Evolutionary conservation across 2,888 invertebrate genomes (phyloP).

Genomic region (Pherbina coryleti): DNA sequence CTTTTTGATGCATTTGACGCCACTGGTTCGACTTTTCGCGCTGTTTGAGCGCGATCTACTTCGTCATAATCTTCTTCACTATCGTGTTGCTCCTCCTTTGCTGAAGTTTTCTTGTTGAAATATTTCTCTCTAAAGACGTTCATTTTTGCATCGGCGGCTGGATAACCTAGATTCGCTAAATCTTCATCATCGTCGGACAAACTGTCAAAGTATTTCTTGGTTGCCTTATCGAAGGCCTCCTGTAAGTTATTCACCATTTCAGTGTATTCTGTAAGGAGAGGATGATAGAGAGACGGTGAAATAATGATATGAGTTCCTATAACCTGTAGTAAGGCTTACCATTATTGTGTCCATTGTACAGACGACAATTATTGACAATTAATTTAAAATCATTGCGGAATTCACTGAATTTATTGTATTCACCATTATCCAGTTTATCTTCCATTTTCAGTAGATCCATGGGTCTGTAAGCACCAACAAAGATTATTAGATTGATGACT

Average conservation of each 20-base stretch:
- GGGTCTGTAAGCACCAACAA: constrained; percentile 72
- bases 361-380: constrained; percentile 91
- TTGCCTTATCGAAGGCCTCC: constrained; percentile 84
- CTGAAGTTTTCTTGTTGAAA: constrained; percentile 60
- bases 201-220: constrained; percentile 86
- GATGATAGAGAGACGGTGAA: background rate
- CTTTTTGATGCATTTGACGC: background rate
- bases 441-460: constrained; percentile 93
- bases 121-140: constrained; percentile 70
- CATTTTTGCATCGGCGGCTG: constrained; percentile 68
- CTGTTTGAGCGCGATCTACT: background rate
- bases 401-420: constrained; percentile 83
- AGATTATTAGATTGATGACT: background rate
- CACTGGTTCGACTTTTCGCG: background rate
- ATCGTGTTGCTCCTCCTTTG: constrained; percentile 62
- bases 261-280: constrained; percentile 79
- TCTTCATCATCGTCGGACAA: constrained; percentile 87
- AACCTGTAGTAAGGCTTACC: constrained; percentile 73
- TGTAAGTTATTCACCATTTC: constrained; percentile 88
- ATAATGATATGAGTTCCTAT: background rate
- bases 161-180: constrained; percentile 79
- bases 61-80: constrained; percentile 42
- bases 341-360: constrained; percentile 93
- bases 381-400: constrained; percentile 91
- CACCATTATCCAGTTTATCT: constrained; percentile 84